Evolutionary conservation across 2,888 invertebrate species (phyloP), one percentile per base, ranked within the genome.

Genomic region (Hemicrepidius hirtus): DNA sequence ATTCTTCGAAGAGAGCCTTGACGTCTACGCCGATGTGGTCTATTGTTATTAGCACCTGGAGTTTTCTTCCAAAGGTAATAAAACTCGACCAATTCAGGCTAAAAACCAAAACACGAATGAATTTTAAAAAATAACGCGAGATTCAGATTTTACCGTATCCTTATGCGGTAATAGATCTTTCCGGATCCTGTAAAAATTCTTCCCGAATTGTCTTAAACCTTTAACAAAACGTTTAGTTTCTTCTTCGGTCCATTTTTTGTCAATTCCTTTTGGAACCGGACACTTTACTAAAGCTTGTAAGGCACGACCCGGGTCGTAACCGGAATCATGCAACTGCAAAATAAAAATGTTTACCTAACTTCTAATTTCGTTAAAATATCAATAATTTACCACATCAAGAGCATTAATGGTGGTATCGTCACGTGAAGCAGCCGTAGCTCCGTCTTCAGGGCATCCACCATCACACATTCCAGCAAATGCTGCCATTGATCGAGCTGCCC

Each of bases 51-150:
- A 75, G 99, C 99, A 82, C 97, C 97, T 18, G 98, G 97, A 41
- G 98, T 98, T 89, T 99, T 99, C 89, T 99, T 99, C 99, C 99
- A 99, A 84, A 98, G 90, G 88, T 99, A 99, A 88, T 99, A 99
- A 89, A 97, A 99, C 87, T 98, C 98, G 66, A 99, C 98, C 83
- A 99, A 88, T 86, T 99, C 98, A 68, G 97, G 94, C 93, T 94
- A 77, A 16, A 82, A 83, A 79, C 55, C 66, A 66, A 65, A 50
- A 65, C 32, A 40, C 40, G 13, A 40, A 50, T n/a, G 40, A 44
- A n/a, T 18, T 60, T 13, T 32, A 12, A 46, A 20, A 53, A 20
- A n/a, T 24, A 24, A 32, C 24, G 7, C 20, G 1, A 53, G 1
- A 12, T 9, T 46, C 7, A 3, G 20, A 5, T 85, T 88, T 89